Percentiles rank a stretch among this genome's conserved stretches.
Evolutionary conservation across 2,888 invertebrate genomes (phyloP).

Genomic region (Tryphoninae sp.): DNA sequence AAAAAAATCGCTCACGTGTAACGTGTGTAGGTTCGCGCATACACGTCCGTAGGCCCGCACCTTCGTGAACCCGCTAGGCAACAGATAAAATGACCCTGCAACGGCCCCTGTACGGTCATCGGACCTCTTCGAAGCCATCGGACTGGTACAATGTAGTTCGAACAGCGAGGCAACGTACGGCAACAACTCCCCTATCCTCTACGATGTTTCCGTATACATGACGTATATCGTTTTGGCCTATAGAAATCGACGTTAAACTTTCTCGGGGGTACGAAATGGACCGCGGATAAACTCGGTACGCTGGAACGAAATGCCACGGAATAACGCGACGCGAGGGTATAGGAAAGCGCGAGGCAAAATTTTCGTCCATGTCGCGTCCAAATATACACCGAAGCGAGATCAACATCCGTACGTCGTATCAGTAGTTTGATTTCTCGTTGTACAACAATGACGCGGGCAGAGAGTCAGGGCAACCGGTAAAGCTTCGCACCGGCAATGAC

Average conservation of each 20-base stretch:
- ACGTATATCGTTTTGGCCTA: neutral
- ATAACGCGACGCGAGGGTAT: too few relatives aligned
- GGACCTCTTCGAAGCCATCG: neutral
- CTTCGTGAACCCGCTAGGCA: conserved; percentile 32
- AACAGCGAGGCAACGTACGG: neutral
- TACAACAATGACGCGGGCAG: conserved; percentile 32
- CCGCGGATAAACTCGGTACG: neutral
- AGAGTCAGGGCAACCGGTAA: neutral
- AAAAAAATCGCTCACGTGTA: conserved; percentile 65
- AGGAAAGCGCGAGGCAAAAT: conserved; percentile 23
- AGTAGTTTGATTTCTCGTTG: conserved; percentile 39
- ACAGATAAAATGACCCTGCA: conserved; percentile 32
- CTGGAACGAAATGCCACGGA: conserved; percentile 27
- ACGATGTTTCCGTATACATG: neutral
- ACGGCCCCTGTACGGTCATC: conserved; percentile 1
- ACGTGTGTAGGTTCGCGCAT: conserved; percentile 2
- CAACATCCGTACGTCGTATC: conserved; percentile 23
- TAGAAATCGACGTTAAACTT: conserved; percentile 24
- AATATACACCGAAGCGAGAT: neutral
- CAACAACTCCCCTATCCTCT: neutral
- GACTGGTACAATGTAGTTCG: neutral
- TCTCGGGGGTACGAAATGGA: conserved; percentile 1
- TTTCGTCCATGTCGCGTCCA: conserved; percentile 12
- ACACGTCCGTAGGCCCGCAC: conserved; percentile 17
- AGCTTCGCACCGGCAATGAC: conserved; percentile 45